A percentile compares a stretch with the other conserved stretches of the same genome.
These are phyloP conservation scores for Fundulus diaphanus DNA, from an alignment of 2,797 vertebrate genomes.

Conservation along the genomic window DNA sequence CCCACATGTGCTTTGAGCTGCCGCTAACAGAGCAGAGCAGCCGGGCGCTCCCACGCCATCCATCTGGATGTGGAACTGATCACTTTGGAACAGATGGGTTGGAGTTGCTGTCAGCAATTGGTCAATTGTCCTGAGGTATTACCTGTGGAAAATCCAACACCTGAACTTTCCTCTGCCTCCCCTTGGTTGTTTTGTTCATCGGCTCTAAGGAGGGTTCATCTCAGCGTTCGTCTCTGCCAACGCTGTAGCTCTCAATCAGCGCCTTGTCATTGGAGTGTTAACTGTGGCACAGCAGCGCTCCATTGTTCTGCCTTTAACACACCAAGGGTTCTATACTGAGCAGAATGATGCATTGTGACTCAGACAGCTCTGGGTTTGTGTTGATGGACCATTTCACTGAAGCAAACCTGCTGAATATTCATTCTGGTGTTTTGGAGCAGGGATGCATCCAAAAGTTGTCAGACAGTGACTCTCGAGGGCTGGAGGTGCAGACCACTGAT, in stretches of 20 bases:
- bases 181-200: slow-evolving; percentile 18
- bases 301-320: slow-evolving; percentile 65
- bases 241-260: slow-evolving; percentile 44
- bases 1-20: slow-evolving; percentile 50
- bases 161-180: background rate
- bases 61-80: slow-evolving; percentile 40
- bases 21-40: slow-evolving; percentile 44
- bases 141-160: slow-evolving; percentile 1
- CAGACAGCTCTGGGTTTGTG: slow-evolving; percentile 32
- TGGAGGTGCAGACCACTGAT: too few species aligned
- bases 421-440: too few species aligned
- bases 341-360: slow-evolving; percentile 55
- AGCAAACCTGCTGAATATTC: slow-evolving; percentile 8
- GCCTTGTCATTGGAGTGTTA: slow-evolving; percentile 47
- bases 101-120: background rate
- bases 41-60: slow-evolving; percentile 32
- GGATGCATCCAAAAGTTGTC: too few species aligned
- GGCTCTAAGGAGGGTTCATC: slow-evolving; percentile 4
- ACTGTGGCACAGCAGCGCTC: slow-evolving; percentile 65
- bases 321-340: slow-evolving; percentile 55
- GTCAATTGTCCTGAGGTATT: background rate
- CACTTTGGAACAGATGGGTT: background rate
- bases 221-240: slow-evolving; percentile 11
- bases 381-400: slow-evolving; percentile 13
- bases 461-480: too few species aligned